Base-by-base conservation (phyloP, 2,113 vertebrate species). In the Cheirogaleus medius region DNA sequence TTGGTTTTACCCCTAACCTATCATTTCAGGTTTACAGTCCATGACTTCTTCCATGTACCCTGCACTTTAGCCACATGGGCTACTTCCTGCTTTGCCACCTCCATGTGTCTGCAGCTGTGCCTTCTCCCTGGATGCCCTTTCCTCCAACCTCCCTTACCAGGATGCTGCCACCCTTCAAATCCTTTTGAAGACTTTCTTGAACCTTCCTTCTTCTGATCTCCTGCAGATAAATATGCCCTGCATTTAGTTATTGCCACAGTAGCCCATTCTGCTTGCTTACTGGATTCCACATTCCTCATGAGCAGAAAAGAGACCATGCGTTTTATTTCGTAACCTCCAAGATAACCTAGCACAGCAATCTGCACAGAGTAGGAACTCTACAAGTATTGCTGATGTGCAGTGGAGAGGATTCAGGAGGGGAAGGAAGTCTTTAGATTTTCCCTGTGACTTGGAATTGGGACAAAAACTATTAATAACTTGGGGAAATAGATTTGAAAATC, bases 401-500 rank as follows among this genome's bases (percentile, higher is more conserved):
- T 69, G 34, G 64, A 71, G 78, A 37, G 18, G 10, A 78, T 60
- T 56, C 49, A 86, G 60, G 32, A 11, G 63, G 27, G 27, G 13
- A 66, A 66, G 25, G 5, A 3, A 56, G 58, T 44, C 32, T 77
- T 96, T 47, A 58, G 29, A 13, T 88, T 85, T 81, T 89, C 29
- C 37, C 15, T 82, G 60, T 77, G 42, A 88, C 25, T 94, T 87
- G 21, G 66, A 96, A 76, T 60, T 86, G 58, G 42, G 63, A 69
- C 14, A 58, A 87, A 96, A 39, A 14, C 15, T 11, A 17, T 54
- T 54, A 54, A 54, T 54, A 39, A 78, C 63, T 63, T 81, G 49
- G 32, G 54, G 47, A 34, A 49, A 47, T 54, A 14, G 34, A 56
- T 90, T 95, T 97, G 29, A 93, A 94, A 92, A 89, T 90, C 74